A percentile compares a stretch with the other conserved stretches of the same genome.
phyloP scores from a whole-genome alignment of 2,888 invertebrate genomes.

The Pycnomerus fuliginosus region DNA sequence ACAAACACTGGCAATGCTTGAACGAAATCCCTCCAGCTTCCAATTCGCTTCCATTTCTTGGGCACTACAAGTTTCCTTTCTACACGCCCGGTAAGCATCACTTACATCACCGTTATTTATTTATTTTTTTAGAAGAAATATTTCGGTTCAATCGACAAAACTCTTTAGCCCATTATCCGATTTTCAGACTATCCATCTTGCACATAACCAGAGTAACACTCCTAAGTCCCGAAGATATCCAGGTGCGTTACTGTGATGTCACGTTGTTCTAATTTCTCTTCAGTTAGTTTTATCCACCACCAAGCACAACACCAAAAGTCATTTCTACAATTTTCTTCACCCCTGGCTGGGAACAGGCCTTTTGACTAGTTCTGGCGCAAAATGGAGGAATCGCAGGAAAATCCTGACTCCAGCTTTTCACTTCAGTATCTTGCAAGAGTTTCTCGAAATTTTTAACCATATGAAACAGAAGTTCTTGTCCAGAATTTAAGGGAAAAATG shows the following conservation, averaged over 20 bases:
- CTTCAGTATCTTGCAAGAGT: constrained; percentile 49
- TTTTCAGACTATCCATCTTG: constrained; percentile 22
- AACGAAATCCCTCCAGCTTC: too few relatives aligned
- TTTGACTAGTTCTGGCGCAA: constrained; percentile 34
- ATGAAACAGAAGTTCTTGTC: constrained; percentile 42
- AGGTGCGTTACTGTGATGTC: background rate
- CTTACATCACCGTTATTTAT: too few relatives aligned
- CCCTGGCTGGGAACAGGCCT: constrained; percentile 17
- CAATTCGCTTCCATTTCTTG: too few relatives aligned
- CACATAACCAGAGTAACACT: constrained; percentile 21
- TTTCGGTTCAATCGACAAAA: constrained; percentile 22
- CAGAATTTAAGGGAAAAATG: constrained; percentile 33
- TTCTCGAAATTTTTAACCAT: constrained; percentile 42
- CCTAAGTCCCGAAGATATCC: constrained; percentile 14
- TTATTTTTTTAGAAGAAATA: constrained; percentile 23
- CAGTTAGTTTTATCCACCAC: constrained; percentile 3
- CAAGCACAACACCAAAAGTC: constrained; percentile 11
- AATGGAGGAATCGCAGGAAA: constrained; percentile 51
- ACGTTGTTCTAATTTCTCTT: background rate
- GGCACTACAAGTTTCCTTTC: too few relatives aligned
- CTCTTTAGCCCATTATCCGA: constrained; percentile 21
- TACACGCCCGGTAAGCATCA: too few relatives aligned
- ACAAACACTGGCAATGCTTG: too few relatives aligned
- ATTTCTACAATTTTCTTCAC: constrained; percentile 9
- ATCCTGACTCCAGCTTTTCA: too few relatives aligned